Base-by-base conservation (phyloP, 2,888 invertebrate species). In the Drosophila buzzatii region DNA sequence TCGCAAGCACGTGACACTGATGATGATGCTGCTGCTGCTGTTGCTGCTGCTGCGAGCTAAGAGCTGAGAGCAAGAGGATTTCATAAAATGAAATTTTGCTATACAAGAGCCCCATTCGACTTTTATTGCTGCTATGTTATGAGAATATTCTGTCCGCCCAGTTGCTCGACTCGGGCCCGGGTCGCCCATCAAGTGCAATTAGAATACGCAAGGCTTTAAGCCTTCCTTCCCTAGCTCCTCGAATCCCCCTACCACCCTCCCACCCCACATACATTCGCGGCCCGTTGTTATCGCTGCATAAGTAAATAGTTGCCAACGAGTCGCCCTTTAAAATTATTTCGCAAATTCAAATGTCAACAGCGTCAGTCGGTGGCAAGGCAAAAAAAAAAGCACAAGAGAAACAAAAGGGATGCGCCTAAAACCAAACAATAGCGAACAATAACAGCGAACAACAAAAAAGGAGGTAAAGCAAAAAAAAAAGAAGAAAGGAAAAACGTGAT, bases 71-170 rank as follows among this genome's bases (percentile, higher is more conserved):
- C 66, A 47, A 53, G 70, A 59, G 79, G 67, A 70, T 79, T 79
- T 77, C 67, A 77, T 74, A 67, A 77, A 79, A 77, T 74, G 70
- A 79, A 79, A 67, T 79, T 79, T 67, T 59, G 55, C 75, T 70
- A 33, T 58, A 61, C 45, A 41, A 65, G 56, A 71, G 75, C 71
- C 71, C 71, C 75, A 79, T 75, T 79, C 72, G 60, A 79, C 58
- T 79, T 82, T 82, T 82, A 82, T 73, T 79, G 79, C 76, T 65
- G 62, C 60, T 52, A 44, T 68, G 63, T 53, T 66, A 63, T 45
- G 70, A 47, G 70, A 37, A 67, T 51, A 66, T 70, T 57, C 65
- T 42, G 56, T 27, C 44, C 56, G 73, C 56, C 45, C 37, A 39
- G 35, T 20, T 23, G 27, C 27, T 27, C 27, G 27, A 27, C 27